Conservation (phyloP, 2,888 invertebrate genomes). For the Tetragnatha montana region DNA sequence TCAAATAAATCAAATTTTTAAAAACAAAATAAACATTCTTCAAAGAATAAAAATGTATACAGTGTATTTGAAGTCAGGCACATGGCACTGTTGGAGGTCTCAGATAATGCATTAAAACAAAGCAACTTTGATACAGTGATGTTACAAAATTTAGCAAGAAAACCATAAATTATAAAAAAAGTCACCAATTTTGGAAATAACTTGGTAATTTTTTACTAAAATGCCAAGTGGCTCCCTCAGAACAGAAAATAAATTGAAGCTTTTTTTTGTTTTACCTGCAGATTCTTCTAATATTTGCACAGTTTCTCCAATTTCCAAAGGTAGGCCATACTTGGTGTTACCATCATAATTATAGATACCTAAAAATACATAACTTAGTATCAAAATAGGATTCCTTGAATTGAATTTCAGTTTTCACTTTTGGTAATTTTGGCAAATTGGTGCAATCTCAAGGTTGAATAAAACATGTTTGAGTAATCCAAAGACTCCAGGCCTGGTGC, state of each 20-base stretch:
- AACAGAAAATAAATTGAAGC: not conserved
- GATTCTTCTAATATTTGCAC: conserved; percentile 94
- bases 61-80: too few species aligned
- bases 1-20: not conserved
- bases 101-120: too few species aligned
- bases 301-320: conserved; percentile 91
- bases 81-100: too few species aligned
- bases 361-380: conserved; percentile 78
- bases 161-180: too few species aligned
- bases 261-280: conserved; percentile 80
- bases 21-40: conserved; percentile 71
- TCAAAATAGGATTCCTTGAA: not conserved
- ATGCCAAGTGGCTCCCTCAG: not conserved
- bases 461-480: not conserved
- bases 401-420: not conserved
- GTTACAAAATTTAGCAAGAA: too few species aligned
- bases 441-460: not conserved
- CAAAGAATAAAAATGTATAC: conserved; percentile 73
- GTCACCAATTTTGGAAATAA: conserved; percentile 19
- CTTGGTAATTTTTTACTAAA: not conserved
- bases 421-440: not conserved
- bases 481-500: not conserved
- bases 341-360: conserved; percentile 94
- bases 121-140: too few species aligned
- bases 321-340: conserved; percentile 77